Conservation (phyloP, 1,140 invertebrate genomes). For the Zeugodacus cucurbitae region DNA sequence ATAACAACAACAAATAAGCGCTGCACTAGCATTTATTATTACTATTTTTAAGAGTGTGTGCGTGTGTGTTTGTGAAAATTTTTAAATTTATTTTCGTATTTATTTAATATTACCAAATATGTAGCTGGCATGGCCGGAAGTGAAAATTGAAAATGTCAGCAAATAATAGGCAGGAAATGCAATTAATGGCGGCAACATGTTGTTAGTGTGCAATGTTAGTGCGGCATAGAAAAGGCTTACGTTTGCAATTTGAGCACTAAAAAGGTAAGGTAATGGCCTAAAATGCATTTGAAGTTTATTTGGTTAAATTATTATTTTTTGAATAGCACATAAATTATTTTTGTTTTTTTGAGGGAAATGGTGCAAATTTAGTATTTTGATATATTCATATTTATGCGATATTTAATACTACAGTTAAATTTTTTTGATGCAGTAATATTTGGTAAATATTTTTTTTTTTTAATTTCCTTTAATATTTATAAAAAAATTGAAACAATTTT, state of each 20-base stretch:
- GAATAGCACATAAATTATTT: no score
- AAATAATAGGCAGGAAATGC: constrained; percentile 50
- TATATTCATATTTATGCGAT: no score
- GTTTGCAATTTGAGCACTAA: neutral
- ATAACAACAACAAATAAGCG: neutral
- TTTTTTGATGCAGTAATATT: no score
- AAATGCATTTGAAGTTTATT: neutral
- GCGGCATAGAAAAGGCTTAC: neutral
- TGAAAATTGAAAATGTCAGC: constrained; percentile 56
- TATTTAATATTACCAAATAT: neutral
- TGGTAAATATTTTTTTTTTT: no score
- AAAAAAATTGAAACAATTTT: no score
- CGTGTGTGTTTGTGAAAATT: neutral
- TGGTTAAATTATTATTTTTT: neutral
- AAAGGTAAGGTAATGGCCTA: neutral
- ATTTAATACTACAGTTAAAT: no score
- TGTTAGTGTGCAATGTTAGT: neutral
- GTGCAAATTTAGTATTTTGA: no score
- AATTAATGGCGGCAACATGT: constrained; percentile 48
- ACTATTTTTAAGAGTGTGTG: neutral
- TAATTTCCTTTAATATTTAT: no score
- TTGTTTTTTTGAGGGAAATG: no score
- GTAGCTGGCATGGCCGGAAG: constrained; percentile 45
- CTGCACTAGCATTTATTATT: neutral
- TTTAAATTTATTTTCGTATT: neutral